Conservation (phyloP, 1,140 invertebrate genomes). For the Oppia nitens region DNA sequence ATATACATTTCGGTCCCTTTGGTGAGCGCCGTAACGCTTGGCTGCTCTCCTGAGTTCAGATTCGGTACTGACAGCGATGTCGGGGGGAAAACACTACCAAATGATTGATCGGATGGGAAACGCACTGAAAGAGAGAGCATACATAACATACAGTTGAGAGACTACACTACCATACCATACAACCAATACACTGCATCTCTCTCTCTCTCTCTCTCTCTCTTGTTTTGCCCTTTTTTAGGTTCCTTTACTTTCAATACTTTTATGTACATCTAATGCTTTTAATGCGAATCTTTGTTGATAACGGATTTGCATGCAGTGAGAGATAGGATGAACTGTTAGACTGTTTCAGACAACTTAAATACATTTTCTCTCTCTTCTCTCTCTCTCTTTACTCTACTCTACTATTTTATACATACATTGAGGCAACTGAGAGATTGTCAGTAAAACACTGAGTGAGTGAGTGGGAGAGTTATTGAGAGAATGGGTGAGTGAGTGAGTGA, state of each 20-base stretch:
- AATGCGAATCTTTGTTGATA: neutral
- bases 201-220: neutral
- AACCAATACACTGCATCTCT: neutral
- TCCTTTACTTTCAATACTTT: neutral
- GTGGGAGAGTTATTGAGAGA: neutral
- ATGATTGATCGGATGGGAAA: neutral
- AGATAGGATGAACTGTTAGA: neutral
- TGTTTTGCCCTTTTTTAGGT: neutral
- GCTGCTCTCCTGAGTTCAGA: neutral
- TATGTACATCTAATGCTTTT: neutral
- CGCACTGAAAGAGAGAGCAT: no score
- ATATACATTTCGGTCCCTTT: neutral
- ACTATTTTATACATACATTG: neutral
- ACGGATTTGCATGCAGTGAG: neutral
- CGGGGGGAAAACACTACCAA: neutral
- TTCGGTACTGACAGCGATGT: neutral
- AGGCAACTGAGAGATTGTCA: neutral
- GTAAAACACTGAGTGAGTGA: neutral
- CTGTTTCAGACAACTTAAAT: neutral
- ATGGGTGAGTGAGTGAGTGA: neutral
- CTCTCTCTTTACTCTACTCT: neutral
- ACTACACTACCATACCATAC: neutral
- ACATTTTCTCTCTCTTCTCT: neutral
- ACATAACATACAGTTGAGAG: neutral
- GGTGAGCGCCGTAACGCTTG: neutral